phyloP scores from a whole-genome alignment of 2,113 vertebrate species.

The Calidris pygmaea region DNA sequence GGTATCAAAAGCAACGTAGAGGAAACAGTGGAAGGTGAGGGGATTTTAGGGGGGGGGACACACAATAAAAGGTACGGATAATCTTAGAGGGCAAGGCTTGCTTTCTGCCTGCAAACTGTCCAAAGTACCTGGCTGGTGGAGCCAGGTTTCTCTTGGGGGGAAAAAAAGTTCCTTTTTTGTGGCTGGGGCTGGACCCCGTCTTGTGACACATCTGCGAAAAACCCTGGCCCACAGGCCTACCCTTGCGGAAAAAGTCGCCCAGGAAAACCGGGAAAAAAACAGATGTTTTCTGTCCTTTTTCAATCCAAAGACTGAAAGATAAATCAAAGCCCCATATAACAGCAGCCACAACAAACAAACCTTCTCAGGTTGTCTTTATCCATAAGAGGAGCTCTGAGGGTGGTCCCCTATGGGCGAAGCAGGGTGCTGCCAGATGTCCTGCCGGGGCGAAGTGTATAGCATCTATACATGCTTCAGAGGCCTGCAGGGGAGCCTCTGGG shows the following conservation, averaged over 20 bases:
- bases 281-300: neutral
- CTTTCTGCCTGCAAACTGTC: neutral
- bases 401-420: neutral
- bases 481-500: neutral
- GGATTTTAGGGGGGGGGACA: fast-evolving
- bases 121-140: neutral
- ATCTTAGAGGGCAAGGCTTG: neutral
- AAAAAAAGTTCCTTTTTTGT: neutral
- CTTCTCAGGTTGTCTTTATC: neutral
- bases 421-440: neutral
- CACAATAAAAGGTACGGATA: neutral
- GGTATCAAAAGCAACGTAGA: neutral
- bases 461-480: neutral
- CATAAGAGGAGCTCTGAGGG: neutral
- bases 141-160: neutral
- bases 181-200: neutral
- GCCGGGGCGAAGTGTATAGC: fast-evolving
- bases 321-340: neutral
- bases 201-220: neutral
- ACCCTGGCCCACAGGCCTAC: fast-evolving
- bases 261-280: neutral
- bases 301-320: neutral
- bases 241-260: neutral
- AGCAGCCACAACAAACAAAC: neutral
- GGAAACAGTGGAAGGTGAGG: fast-evolving